phyloP scores from a whole-genome alignment of 2,113 vertebrate genomes.

The Fulmarus glacialis region DNA sequence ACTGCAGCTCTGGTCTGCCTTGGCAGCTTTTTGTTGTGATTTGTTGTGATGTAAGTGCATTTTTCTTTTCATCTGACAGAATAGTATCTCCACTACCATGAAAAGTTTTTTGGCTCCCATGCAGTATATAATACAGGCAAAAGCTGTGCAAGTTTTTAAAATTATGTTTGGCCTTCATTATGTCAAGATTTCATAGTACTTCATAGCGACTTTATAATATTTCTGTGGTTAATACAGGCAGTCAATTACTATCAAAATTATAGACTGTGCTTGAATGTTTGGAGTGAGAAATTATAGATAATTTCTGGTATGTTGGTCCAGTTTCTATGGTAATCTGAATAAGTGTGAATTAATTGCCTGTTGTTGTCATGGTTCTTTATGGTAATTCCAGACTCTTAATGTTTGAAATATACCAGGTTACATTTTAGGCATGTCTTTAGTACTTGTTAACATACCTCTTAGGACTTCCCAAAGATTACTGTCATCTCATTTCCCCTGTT shows the following conservation, averaged over 20 bases:
- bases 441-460: neutral
- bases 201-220: slow-evolving; percentile 22
- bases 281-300: slow-evolving; percentile 57
- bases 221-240: slow-evolving; percentile 40
- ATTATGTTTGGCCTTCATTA: neutral
- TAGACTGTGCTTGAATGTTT: slow-evolving; percentile 47
- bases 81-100: neutral
- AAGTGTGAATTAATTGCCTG: slow-evolving; percentile 55
- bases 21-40: neutral
- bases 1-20: neutral
- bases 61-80: neutral
- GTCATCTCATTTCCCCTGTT: neutral
- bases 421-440: neutral
- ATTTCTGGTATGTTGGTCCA: slow-evolving; percentile 45
- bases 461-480: neutral
- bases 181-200: slow-evolving; percentile 1
- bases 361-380: slow-evolving; percentile 49
- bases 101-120: neutral
- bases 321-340: slow-evolving; percentile 67
- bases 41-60: neutral
- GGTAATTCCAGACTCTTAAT: slow-evolving; percentile 13
- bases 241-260: slow-evolving; percentile 69
- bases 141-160: neutral
- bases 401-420: neutral
- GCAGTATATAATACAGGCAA: neutral